Evolutionary conservation across 2,113 vertebrate species (phyloP), one percentile per base, ranked within the genome.

Genomic region (Hippocampus barbouri): DNA sequence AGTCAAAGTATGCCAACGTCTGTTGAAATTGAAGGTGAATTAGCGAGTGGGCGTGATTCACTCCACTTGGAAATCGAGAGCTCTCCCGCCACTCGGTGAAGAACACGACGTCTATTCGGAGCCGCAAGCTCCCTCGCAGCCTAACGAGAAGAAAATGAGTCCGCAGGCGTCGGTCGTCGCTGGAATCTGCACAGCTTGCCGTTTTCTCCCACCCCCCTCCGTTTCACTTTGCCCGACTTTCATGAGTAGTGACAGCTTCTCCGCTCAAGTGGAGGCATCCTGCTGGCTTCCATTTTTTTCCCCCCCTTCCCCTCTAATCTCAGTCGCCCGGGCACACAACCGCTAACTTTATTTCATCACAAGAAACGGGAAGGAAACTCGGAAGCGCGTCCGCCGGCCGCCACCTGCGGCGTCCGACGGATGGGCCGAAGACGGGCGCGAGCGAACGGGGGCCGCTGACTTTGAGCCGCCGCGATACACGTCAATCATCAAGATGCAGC

Each of bases 171-270:
- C 73, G 67, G 78, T 79, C 73, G 67, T 69, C 76, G 81, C 75
- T 74, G 72, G 43, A 77, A 80, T 66, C 75, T 77, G 76, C 57
- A 59, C 66, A 30, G 64, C 70, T 75, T 75, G 73, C 72, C 75
- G 71, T 76, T 81, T 82, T 76, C 70, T 74, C 72, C 65, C 59
- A 53, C 34, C 66, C 45, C 53, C 38, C 61, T 68, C 30, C 12
- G 30, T 71, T 70, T 66, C 45, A 40, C 51, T 75, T 77, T 41
- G 49, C 41, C 73, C 49, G 78, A 83, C 82, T 80, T 83, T 82
- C 78, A 88, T 80, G 77, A 83, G 81, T 75, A 82, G 80, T 85
- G 78, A 87, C 85, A 84, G 82, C 74, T 14, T 74, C 79, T 70
- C 69, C 63, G 75, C 76, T 82, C 76, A 69, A 80, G 82, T 56